Conservation (phyloP, 2,113 vertebrate genomes). For the Pedetes capensis region DNA sequence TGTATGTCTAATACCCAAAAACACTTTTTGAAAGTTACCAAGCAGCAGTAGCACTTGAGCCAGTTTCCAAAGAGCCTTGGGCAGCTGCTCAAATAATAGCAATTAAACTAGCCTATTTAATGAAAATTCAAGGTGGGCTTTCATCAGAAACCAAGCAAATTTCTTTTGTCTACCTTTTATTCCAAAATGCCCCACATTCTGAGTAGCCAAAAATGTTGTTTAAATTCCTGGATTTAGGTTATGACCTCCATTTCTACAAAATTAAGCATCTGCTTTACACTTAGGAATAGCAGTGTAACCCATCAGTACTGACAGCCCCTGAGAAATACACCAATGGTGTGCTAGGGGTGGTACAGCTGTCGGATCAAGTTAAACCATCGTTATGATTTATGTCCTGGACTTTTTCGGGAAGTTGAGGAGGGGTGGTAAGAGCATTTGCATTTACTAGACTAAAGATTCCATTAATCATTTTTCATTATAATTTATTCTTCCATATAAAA, state of each 20-base stretch:
- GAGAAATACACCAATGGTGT: neutral
- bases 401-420: neutral
- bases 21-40: neutral
- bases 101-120: neutral
- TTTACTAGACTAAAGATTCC: neutral
- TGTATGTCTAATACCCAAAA: too few species aligned
- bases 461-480: neutral
- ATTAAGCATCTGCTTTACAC: neutral
- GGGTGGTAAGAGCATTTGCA: neutral
- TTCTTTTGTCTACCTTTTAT: neutral
- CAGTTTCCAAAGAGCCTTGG: neutral
- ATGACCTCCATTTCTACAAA: neutral
- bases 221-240: neutral
- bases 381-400: neutral
- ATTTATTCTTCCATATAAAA: neutral
- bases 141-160: neutral
- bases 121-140: neutral
- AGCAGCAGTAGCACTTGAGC: neutral
- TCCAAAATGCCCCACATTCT: neutral
- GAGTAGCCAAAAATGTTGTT: neutral
- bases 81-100: neutral
- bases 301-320: neutral
- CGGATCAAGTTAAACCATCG: neutral
- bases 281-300: neutral
- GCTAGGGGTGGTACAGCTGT: accelerated